Evolutionary conservation across 2,797 vertebrate species (phyloP).

Genomic region (Chloroceryle inda): DNA sequence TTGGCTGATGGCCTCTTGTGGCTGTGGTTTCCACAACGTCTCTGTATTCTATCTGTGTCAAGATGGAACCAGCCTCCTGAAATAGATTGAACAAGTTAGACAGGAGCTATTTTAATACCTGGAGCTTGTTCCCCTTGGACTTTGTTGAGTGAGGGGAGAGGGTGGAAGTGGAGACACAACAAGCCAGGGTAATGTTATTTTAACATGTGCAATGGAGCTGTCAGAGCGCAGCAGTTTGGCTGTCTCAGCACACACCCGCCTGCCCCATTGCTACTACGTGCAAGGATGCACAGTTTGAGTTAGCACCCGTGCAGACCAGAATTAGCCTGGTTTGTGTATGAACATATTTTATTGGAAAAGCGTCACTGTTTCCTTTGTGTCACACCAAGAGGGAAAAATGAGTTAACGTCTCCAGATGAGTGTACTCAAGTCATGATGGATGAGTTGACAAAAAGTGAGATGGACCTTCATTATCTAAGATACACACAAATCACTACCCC

Average conservation of each 20-base stretch:
- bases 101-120: constrained; percentile 70
- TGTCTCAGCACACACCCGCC: constrained; percentile 35
- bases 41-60: constrained; percentile 67
- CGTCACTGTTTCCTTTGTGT: rapidly evolving
- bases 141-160: constrained; percentile 43
- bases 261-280: background rate
- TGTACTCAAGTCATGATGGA: rapidly evolving
- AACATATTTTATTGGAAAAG: background rate
- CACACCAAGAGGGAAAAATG: background rate
- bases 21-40: constrained; percentile 65
- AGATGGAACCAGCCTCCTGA: constrained; percentile 67
- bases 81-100: constrained; percentile 70
- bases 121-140: constrained; percentile 45
- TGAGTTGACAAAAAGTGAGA: background rate
- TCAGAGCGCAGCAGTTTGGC: background rate
- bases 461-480: background rate
- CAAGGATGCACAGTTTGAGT: constrained; percentile 24
- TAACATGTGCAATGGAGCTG: constrained; percentile 32
- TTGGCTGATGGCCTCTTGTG: constrained; percentile 70
- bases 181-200: constrained; percentile 59
- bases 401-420: background rate
- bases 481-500: background rate
- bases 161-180: constrained; percentile 44
- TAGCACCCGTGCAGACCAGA: background rate
- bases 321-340: background rate